Percentiles rank a stretch among this genome's conserved stretches.
Evolutionary conservation across 2,797 vertebrate species (phyloP).

Genomic region (Tiaroga cobitis): DNA sequence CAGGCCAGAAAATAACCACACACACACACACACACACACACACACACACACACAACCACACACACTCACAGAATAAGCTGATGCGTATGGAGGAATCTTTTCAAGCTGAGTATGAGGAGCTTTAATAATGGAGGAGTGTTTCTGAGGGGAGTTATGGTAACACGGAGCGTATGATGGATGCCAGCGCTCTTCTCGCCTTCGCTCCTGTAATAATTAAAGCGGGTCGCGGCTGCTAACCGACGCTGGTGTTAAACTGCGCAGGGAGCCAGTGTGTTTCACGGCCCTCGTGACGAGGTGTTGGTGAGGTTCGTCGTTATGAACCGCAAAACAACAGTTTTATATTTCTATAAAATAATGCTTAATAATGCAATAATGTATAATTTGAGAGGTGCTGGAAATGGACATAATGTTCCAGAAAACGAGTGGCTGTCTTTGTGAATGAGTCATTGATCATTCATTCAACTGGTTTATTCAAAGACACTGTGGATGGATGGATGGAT

Average conservation of each 20-base stretch:
- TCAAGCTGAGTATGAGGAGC: constrained; percentile 62
- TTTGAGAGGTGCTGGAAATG: no score
- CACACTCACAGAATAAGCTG: neutral
- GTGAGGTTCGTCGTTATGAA: constrained; percentile 28
- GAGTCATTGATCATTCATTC: no score
- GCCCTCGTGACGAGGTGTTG: constrained; percentile 3
- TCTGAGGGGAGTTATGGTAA: constrained; percentile 6
- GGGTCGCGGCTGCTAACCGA: constrained; percentile 29
- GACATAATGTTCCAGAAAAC: no score
- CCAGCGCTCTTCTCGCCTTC: constrained; percentile 12
- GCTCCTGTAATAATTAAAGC: constrained; percentile 26
- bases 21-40: no score
- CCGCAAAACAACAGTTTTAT: neutral
- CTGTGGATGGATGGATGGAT: neutral
- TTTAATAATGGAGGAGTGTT: constrained; percentile 71
- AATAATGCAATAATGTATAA: no score
- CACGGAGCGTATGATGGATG: constrained; percentile 41
- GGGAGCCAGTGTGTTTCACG: neutral
- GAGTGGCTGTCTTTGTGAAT: no score
- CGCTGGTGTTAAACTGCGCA: neutral
- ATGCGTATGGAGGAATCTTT: neutral
- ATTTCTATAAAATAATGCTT: no score
- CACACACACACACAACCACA: no score
- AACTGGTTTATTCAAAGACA: no score
- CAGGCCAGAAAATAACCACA: no score